phyloP scores from a whole-genome alignment of 2,797 vertebrate genomes.

The Loris lydekkerianus region DNA sequence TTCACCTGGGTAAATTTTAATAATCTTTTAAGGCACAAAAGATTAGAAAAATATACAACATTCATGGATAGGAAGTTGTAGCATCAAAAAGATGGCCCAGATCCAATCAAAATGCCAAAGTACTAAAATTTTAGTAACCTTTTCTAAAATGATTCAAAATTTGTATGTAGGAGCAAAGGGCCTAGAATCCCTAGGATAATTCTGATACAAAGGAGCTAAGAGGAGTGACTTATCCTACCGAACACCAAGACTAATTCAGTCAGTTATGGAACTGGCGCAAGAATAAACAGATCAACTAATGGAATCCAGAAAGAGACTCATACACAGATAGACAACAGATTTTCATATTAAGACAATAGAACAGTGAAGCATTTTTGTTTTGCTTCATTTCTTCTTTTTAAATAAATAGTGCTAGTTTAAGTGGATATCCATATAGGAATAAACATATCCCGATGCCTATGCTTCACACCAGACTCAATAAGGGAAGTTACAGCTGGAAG shows the following conservation, averaged over 20 bases:
- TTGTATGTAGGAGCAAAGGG: background rate
- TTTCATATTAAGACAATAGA: background rate
- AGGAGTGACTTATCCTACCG: background rate
- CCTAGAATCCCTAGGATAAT: background rate
- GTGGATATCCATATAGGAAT: background rate
- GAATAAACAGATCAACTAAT: background rate
- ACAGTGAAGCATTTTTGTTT: background rate
- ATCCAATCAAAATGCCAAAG: background rate
- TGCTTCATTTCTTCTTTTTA: background rate
- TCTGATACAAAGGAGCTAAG: background rate
- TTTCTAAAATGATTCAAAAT: background rate
- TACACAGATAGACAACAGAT: background rate
- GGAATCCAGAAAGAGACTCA: background rate
- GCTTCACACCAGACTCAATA: no score
- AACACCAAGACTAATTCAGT: background rate
- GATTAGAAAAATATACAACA: background rate
- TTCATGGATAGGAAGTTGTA: background rate
- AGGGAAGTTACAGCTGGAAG: background rate
- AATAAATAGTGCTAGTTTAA: background rate
- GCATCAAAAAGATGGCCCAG: background rate
- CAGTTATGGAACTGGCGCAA: background rate
- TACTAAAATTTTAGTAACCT: background rate
- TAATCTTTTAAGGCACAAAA: background rate
- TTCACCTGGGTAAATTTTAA: background rate
- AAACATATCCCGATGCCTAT: background rate